Percentiles rank a stretch among this genome's conserved stretches.
These are phyloP conservation scores for Phrynocephalus vlangalii DNA, from an alignment of 2,797 vertebrate genomes.

Conservation along the genomic window DNA sequence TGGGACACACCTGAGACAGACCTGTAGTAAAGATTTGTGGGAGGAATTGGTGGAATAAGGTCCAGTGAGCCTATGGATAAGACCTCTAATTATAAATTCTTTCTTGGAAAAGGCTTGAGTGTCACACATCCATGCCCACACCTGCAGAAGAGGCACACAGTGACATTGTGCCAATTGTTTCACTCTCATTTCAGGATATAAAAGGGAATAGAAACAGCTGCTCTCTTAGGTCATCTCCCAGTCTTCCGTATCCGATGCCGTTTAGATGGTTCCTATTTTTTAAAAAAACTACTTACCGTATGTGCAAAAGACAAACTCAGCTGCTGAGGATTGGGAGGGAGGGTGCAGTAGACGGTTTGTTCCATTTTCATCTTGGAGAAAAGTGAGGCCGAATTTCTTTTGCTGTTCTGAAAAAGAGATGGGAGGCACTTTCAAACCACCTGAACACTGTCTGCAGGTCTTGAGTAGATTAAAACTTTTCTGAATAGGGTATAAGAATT, in stretches of 20 bases:
- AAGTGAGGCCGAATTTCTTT: neutral
- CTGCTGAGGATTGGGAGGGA: neutral
- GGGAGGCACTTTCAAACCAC: neutral
- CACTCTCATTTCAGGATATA: no score
- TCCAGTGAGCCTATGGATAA: no score
- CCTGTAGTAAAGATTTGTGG: no score
- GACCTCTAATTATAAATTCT: no score
- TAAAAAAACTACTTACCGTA: neutral
- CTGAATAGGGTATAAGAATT: neutral
- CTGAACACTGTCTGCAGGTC: neutral
- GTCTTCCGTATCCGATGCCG: neutral
- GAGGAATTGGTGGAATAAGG: no score
- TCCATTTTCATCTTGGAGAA: neutral
- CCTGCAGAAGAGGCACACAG: no score
- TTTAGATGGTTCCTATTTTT: neutral
- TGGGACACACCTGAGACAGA: no score
- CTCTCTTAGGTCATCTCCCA: no score
- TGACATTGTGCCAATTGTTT: no score
- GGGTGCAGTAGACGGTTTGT: neutral
- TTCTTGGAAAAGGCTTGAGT: no score
- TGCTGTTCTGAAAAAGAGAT: neutral
- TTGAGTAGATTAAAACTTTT: neutral
- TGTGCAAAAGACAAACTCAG: neutral
- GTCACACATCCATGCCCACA: no score
- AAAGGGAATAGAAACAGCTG: no score